phyloP scores from a whole-genome alignment of 2,113 vertebrate genomes.

The Cettia cetti region DNA sequence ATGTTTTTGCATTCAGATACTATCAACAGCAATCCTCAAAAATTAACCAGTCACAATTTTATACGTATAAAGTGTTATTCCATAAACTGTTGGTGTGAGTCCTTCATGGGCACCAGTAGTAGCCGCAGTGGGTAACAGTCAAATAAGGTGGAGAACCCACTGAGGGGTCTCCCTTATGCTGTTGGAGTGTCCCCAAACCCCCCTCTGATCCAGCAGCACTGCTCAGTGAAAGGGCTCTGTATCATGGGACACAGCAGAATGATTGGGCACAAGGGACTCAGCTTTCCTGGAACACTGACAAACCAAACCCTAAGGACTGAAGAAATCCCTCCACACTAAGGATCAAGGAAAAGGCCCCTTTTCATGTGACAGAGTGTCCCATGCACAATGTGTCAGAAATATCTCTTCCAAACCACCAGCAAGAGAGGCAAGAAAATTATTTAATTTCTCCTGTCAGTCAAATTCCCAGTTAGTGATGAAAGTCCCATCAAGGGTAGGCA shows the following conservation, averaged over 20 bases:
- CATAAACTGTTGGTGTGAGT: too few species aligned
- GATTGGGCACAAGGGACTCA: fast-evolving
- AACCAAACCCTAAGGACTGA: not conserved
- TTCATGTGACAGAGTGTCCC: not conserved
- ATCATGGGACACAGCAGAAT: not conserved
- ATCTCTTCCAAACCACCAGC: not conserved
- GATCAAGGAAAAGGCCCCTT: not conserved
- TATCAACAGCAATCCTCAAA: not conserved
- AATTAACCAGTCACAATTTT: not conserved
- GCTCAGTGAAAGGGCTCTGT: not conserved
- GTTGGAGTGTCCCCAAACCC: not conserved
- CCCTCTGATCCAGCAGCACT: not conserved
- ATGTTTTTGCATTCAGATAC: not conserved
- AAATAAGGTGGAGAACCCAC: not conserved
- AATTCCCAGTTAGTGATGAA: not conserved
- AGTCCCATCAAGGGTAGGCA: not conserved
- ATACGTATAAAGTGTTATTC: not conserved
- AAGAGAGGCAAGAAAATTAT: not conserved
- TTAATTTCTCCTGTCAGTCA: not conserved
- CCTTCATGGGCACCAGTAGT: not conserved
- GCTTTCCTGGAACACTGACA: not conserved
- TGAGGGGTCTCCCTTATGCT: not conserved
- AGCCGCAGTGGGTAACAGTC: not conserved
- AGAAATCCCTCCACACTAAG: not conserved
- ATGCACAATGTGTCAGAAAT: not conserved